Conservation (phyloP, 1,140 invertebrate genomes). For the Drosophila triauraria region DNA sequence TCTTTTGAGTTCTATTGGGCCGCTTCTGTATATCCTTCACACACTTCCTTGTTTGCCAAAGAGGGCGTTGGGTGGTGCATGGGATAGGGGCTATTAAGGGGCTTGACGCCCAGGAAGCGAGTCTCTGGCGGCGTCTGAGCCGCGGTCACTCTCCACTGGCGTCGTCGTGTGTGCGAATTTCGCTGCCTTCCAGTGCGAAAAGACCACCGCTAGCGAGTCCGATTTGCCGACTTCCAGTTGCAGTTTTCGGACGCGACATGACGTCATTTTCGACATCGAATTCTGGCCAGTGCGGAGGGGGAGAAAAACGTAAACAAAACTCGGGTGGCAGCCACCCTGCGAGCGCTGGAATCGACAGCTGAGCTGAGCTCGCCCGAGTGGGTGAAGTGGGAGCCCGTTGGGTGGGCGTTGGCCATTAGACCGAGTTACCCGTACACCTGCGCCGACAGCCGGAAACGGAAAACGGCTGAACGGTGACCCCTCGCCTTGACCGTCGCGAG, state of each 20-base stretch:
- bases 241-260: slow-evolving; percentile 60
- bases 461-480: slow-evolving; percentile 54
- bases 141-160: slow-evolving; percentile 56
- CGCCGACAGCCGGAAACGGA: slow-evolving; percentile 12
- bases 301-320: slow-evolving; percentile 70
- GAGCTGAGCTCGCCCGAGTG: slow-evolving; percentile 44
- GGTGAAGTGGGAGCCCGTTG: slow-evolving; percentile 30
- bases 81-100: slow-evolving; percentile 1
- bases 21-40: slow-evolving; percentile 55
- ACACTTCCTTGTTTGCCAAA: slow-evolving; percentile 68
- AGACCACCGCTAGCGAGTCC: background rate
- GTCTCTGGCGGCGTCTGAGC: slow-evolving; percentile 49
- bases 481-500: slow-evolving; percentile 71
- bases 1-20: slow-evolving; percentile 40
- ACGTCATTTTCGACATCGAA: slow-evolving; percentile 80
- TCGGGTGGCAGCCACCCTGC: slow-evolving; percentile 18
- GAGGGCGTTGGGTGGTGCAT: slow-evolving; percentile 15
- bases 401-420: slow-evolving; percentile 42
- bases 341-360: slow-evolving; percentile 49
- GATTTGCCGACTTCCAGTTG: slow-evolving; percentile 67
- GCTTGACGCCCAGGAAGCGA: slow-evolving; percentile 22
- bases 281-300: slow-evolving; percentile 9
- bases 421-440: slow-evolving; percentile 61
- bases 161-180: slow-evolving; percentile 51
- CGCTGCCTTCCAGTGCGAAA: slow-evolving; percentile 63